A percentile compares a stretch with the other conserved stretches of the same genome.
Conservation (phyloP, 2,888 invertebrate species). For the Exephanes ischioxanthus region DNA sequence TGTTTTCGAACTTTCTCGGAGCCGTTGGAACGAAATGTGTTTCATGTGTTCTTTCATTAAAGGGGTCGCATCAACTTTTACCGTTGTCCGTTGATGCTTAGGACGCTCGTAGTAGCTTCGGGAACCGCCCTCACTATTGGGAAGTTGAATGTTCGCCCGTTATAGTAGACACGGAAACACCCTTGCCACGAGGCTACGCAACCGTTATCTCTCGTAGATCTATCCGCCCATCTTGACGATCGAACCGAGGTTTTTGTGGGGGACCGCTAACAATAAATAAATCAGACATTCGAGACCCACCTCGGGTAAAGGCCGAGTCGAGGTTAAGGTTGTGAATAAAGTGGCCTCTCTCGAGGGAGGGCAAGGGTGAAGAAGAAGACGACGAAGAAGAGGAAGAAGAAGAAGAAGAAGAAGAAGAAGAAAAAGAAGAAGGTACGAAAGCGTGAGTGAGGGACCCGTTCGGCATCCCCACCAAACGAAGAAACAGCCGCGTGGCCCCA, state of each 20-base stretch:
- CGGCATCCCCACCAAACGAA: constrained; percentile 35
- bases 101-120: constrained; percentile 16
- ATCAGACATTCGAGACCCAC: constrained; percentile 70
- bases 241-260: constrained; percentile 55
- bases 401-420: constrained; percentile 33
- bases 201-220: constrained; percentile 72
- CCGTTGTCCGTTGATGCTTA: neutral
- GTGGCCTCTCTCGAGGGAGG: constrained; percentile 47
- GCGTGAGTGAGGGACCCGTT: neutral
- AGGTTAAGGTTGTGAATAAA: constrained; percentile 43
- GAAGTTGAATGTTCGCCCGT: constrained; percentile 3
- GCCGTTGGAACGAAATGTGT: neutral
- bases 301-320: constrained; percentile 39
- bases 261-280: constrained; percentile 70
- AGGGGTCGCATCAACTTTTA: neutral
- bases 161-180: constrained; percentile 24
- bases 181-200: constrained; percentile 51
- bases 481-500: constrained; percentile 59
- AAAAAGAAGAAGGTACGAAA: constrained; percentile 10
- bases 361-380: constrained; percentile 37
- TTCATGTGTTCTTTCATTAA: neutral
- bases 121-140: constrained; percentile 8
- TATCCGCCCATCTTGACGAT: constrained; percentile 71
- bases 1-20: neutral
- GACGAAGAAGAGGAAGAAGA: constrained; percentile 17